phyloP scores from a whole-genome alignment of 2,888 invertebrate species.

The Drosophila ezoana region DNA sequence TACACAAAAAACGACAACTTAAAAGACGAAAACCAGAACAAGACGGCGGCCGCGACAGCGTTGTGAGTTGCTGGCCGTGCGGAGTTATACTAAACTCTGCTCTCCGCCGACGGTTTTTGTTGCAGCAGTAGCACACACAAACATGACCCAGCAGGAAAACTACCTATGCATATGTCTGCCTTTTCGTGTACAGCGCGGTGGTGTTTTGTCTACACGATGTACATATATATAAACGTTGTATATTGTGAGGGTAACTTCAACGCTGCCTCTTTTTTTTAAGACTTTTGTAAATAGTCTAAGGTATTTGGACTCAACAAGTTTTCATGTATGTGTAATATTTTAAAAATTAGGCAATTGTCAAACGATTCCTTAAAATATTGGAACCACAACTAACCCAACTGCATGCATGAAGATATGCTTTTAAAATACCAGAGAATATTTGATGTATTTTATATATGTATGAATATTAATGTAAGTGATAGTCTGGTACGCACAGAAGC shows the following conservation, averaged over 20 bases:
- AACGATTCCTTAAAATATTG: too few species aligned
- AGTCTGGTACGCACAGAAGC: neutral
- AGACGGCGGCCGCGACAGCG: constrained; percentile 61
- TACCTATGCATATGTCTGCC: constrained; percentile 24
- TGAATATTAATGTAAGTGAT: neutral
- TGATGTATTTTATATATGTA: neutral
- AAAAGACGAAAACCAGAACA: constrained; percentile 63
- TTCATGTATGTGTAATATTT: too few species aligned
- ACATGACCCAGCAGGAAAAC: constrained; percentile 57
- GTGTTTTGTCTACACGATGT: neutral
- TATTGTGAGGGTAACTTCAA: too few species aligned
- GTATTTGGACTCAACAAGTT: neutral
- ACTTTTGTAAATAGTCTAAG: neutral
- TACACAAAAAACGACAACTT: constrained; percentile 67
- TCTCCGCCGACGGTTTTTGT: constrained; percentile 61
- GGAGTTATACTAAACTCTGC: constrained; percentile 76
- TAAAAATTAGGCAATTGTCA: too few species aligned
- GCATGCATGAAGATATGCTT: neutral
- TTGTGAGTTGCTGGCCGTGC: constrained; percentile 68
- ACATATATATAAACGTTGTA: neutral
- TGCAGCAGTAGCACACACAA: constrained; percentile 55
- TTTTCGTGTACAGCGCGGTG: neutral
- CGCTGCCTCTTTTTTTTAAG: neutral
- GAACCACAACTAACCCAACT: too few species aligned
- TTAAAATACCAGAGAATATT: neutral